phyloP scores from a whole-genome alignment of 2,888 invertebrate genomes.

The Ophioninae sp. region DNA sequence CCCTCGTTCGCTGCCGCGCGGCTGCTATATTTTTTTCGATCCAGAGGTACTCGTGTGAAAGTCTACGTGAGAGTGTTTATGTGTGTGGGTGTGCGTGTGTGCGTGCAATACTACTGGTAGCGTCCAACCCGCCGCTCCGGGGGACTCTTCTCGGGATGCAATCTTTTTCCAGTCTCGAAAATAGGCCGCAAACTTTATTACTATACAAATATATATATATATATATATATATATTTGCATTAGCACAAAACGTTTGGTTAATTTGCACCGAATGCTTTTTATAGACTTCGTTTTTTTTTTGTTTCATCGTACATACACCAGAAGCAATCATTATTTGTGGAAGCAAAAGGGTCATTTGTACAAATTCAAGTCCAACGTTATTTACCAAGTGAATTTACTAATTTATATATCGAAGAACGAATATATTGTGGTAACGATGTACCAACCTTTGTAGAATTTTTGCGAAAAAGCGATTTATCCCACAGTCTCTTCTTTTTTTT shows the following conservation, averaged over 20 bases:
- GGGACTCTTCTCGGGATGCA: slow-evolving; percentile 51
- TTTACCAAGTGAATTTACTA: slow-evolving; percentile 71
- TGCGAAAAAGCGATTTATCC: slow-evolving; percentile 14
- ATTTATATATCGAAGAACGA: slow-evolving; percentile 66
- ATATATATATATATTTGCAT: slow-evolving; percentile 6
- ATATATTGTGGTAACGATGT: slow-evolving; percentile 59
- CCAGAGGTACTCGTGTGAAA: not conserved
- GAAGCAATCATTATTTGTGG: not conserved
- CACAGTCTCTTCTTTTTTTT: slow-evolving; percentile 19
- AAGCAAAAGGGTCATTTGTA: slow-evolving; percentile 72
- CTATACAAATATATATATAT: not conserved
- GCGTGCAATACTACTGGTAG: slow-evolving; percentile 41
- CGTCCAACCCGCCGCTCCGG: slow-evolving; percentile 5
- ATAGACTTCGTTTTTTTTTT: slow-evolving; percentile 7
- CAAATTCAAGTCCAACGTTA: slow-evolving; percentile 74
- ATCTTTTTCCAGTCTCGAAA: slow-evolving; percentile 17
- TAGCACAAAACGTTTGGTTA: slow-evolving; percentile 24
- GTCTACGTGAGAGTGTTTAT: not conserved
- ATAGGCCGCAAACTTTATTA: not conserved
- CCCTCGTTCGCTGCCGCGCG: not conserved
- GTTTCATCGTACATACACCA: not conserved
- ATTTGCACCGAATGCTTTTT: not conserved
- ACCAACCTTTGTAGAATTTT: slow-evolving; percentile 49
- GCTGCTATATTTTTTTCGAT: slow-evolving; percentile 6
- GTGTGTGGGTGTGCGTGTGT: slow-evolving; percentile 22